Percentiles rank a stretch among this genome's conserved stretches.
Evolutionary conservation across 2,797 vertebrate species (phyloP).

Genomic region (Centropyge bicolor): DNA sequence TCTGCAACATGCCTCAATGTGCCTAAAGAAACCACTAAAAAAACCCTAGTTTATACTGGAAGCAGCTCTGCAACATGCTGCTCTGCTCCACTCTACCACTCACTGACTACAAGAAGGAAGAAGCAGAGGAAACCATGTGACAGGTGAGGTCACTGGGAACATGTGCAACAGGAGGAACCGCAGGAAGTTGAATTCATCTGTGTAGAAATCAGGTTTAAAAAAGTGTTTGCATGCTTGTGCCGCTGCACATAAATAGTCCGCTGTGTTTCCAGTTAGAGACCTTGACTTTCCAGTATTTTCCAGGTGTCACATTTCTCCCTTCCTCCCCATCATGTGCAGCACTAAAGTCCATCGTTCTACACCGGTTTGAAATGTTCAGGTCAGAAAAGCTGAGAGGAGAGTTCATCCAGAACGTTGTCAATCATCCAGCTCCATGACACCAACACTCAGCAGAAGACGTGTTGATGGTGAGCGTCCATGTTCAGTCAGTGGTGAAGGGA

Average conservation of each 20-base stretch:
- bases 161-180: slow-evolving; percentile 38
- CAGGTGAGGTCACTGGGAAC: slow-evolving; percentile 31
- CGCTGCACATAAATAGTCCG: slow-evolving; percentile 26
- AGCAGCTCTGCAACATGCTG: slow-evolving; percentile 43
- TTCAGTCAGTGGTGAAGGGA: slow-evolving; percentile 39
- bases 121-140: slow-evolving; percentile 32
- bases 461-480: slow-evolving; percentile 18
- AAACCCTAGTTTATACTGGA: slow-evolving; percentile 14
- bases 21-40: slow-evolving; percentile 51
- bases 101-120: slow-evolving; percentile 26
- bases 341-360: slow-evolving; percentile 14
- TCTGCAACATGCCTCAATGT: slow-evolving; percentile 52
- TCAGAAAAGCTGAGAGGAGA: slow-evolving; percentile 23
- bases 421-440: slow-evolving; percentile 11
- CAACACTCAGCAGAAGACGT: slow-evolving; percentile 16
- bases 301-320: slow-evolving; percentile 37
- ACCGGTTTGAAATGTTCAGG: slow-evolving; percentile 35
- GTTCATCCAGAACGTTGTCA: slow-evolving; percentile 33
- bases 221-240: slow-evolving; percentile 43
- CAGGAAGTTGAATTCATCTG: slow-evolving; percentile 33
- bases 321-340: slow-evolving; percentile 7
- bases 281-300: slow-evolving; percentile 45
- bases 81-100: slow-evolving; percentile 45
- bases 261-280: slow-evolving; percentile 59
- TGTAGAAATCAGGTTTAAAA: slow-evolving; percentile 18